phyloP scores from a whole-genome alignment of 2,797 vertebrate species.

The Sebastolobus alascanus region DNA sequence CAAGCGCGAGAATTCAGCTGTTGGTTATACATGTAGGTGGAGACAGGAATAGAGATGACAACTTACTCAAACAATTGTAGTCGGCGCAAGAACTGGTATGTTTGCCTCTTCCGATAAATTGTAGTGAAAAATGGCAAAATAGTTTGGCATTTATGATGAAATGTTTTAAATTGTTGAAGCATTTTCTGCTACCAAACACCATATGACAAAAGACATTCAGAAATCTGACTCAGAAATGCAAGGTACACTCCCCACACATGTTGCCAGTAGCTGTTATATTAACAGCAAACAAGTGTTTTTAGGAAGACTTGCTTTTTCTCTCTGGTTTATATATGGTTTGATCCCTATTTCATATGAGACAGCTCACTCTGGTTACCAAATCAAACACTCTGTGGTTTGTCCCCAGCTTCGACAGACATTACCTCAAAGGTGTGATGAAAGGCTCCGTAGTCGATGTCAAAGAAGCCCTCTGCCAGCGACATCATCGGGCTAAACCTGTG shows the following conservation, averaged over 20 bases:
- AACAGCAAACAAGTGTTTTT: neutral
- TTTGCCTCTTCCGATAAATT: neutral
- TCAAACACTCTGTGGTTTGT: neutral
- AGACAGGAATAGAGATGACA: constrained; percentile 60
- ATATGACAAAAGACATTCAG: neutral
- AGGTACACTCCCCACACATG: neutral
- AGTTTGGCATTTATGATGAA: neutral
- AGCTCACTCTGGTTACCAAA: neutral
- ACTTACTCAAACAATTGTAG: neutral
- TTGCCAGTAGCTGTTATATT: neutral
- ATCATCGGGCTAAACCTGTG: constrained; percentile 96
- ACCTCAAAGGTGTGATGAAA: constrained; percentile 96
- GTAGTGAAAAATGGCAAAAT: neutral
- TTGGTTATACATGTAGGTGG: constrained; percentile 55
- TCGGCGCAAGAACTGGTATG: neutral
- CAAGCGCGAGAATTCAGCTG: constrained; percentile 39
- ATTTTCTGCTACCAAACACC: neutral
- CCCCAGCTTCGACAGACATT: neutral
- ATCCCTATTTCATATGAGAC: too few species aligned
- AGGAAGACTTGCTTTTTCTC: neutral
- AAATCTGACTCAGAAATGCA: neutral
- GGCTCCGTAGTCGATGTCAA: constrained; percentile 93
- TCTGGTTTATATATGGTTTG: too few species aligned
- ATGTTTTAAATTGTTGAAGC: neutral
- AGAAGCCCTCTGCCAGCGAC: constrained; percentile 93